Evolutionary conservation across 2,888 invertebrate genomes (phyloP), one percentile per base, ranked within the genome.

Genomic region (Dynastes hyllus): DNA sequence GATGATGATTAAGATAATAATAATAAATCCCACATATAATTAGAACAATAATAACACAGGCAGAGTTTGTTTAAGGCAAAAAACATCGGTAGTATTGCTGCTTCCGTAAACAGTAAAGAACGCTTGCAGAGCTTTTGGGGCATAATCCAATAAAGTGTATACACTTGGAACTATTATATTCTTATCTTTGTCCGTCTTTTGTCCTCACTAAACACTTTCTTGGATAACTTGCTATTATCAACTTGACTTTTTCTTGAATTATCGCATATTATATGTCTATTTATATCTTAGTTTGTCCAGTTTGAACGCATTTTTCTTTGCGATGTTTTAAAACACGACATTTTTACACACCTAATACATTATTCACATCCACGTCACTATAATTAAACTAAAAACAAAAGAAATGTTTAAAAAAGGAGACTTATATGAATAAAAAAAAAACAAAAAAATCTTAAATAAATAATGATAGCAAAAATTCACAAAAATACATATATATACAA

Each of bases 11-110:
- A 58, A 58, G 55, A 58, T 58, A 58, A 81, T 75, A 81, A 81
- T 76, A 82, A 63, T 29, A 45, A 82, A 82, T 81, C 80, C 80
- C 81, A 82, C 55, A 58, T 58, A 58, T 58, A 58, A 58, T 58
- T 78, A 81, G 80, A 83, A 83, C 70, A 82, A 76, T 58, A 58
- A 16, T 78, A 81, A 83, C 83, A 83, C 83, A 81, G 79, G 82
- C 81, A 76, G 79, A 77, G 70, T 73, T 58, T 58, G 22, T 76
- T 50, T 80, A 82, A 80, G 81, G 81, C 81, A 79, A 71, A 65
- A 81, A 81, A 81, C 75, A 80, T 80, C 78, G 55, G 80, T 80
- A 53, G 80, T 80, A 82, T 81, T 80, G 77, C 77, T 80, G 80
- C 78, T 76, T 63, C 37, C 73, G 53, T 22, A 58, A 37, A 78